Conservation (phyloP, 2,888 invertebrate genomes). For the Neoscelio sp. region DNA sequence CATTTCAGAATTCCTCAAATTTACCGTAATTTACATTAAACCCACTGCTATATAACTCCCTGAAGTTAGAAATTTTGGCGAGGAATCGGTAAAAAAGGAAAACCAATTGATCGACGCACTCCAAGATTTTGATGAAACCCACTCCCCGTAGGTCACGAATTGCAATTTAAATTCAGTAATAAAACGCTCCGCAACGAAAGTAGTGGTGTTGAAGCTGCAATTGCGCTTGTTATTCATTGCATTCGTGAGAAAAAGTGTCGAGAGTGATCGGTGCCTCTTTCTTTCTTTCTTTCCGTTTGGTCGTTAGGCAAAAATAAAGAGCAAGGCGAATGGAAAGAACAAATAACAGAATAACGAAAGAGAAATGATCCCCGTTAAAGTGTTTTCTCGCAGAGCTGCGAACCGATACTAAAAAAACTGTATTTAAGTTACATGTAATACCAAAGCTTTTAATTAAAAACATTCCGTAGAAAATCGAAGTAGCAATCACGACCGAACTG, state of each 20-base stretch:
- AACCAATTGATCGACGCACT: constrained; percentile 38
- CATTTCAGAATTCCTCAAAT: no score
- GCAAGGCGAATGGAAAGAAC: constrained; percentile 12
- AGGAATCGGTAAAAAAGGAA: constrained; percentile 30
- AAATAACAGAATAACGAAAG: constrained; percentile 17
- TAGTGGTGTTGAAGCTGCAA: constrained; percentile 27
- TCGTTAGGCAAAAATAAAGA: constrained; percentile 39
- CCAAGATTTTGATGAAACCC: constrained; percentile 51
- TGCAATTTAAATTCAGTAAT: constrained; percentile 69
- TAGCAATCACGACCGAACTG: constrained; percentile 20
- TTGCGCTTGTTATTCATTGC: constrained; percentile 54
- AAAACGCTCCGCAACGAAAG: constrained; percentile 64
- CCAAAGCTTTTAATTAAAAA: constrained; percentile 46
- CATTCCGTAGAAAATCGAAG: not conserved
- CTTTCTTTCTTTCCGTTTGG: constrained; percentile 12
- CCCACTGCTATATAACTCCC: not conserved
- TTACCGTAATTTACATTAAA: constrained; percentile 18
- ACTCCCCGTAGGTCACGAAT: constrained; percentile 32
- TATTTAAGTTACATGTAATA: constrained; percentile 42
- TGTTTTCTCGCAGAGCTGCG: not conserved
- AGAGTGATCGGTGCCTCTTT: constrained; percentile 30
- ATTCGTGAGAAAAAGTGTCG: constrained; percentile 32
- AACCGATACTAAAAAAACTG: constrained; percentile 13
- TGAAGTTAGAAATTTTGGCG: constrained; percentile 22
- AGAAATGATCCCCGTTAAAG: constrained; percentile 4